Evolutionary conservation across 2,797 vertebrate species (phyloP).

Genomic region (Sebastes oblongus): DNA sequence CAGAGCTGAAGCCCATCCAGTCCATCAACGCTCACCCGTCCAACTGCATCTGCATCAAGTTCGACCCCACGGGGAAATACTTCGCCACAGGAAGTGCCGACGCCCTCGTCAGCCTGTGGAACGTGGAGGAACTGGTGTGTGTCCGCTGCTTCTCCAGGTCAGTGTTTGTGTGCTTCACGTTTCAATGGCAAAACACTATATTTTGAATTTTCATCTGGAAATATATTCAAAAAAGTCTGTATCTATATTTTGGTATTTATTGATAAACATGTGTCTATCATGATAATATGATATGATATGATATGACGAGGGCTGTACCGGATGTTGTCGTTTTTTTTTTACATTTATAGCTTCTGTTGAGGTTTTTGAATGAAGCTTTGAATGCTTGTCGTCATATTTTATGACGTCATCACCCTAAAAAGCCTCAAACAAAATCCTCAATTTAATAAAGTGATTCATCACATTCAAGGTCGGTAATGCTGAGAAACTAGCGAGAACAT

Average conservation of each 20-base stretch:
- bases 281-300: background rate
- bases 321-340: too few relatives aligned
- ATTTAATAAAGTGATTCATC: too few relatives aligned
- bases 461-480: too few relatives aligned
- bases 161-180: background rate
- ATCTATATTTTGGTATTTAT: background rate
- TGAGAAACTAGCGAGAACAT: too few relatives aligned
- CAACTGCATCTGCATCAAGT: constrained; percentile 99
- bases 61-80: constrained; percentile 96
- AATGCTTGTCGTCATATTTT: too few relatives aligned
- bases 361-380: too few relatives aligned
- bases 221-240: too few relatives aligned
- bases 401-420: too few relatives aligned
- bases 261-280: background rate
- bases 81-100: constrained; percentile 98
- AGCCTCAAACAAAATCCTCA: too few relatives aligned
- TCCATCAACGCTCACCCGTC: constrained; percentile 98
- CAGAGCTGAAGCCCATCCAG: constrained; percentile 96
- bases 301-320: too few relatives aligned
- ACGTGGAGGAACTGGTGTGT: constrained; percentile 95
- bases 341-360: too few relatives aligned
- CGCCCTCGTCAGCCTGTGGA: constrained; percentile 96
- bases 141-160: constrained; percentile 98
- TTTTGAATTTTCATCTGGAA: background rate
- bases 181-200: background rate